phyloP scores from a whole-genome alignment of 2,113 vertebrate genomes.

The Macquaria ambigua region DNA sequence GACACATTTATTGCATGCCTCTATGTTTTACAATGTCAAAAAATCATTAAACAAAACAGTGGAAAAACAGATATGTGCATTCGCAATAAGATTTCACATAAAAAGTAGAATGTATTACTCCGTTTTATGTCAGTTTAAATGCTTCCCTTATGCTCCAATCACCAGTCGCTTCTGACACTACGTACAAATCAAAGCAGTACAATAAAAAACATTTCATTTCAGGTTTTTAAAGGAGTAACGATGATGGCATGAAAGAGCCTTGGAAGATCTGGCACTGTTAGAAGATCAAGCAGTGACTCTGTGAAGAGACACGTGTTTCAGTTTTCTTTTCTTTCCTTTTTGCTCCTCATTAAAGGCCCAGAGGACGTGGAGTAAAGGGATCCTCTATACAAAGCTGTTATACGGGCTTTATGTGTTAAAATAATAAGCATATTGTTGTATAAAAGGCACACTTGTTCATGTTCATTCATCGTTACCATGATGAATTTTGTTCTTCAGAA shows the following conservation, averaged over 20 bases:
- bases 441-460: neutral
- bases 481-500: neutral
- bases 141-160: constrained; percentile 11
- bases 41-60: neutral
- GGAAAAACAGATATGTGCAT: neutral
- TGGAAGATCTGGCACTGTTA: constrained; percentile 33
- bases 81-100: neutral
- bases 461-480: neutral
- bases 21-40: constrained; percentile 7
- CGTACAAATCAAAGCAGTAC: constrained; percentile 31
- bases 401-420: neutral
- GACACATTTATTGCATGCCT: constrained; percentile 18
- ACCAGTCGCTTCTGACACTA: constrained; percentile 5
- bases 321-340: constrained; percentile 15
- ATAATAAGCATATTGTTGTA: neutral
- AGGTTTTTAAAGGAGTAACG: constrained; percentile 13
- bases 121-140: constrained; percentile 12
- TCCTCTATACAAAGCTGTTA: constrained; percentile 1
- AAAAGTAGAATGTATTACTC: neutral
- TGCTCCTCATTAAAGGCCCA: constrained; percentile 34
- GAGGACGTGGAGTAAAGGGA: neutral
- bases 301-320: constrained; percentile 14
- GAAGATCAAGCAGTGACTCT: constrained; percentile 36
- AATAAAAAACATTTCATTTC: constrained; percentile 29
- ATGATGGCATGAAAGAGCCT: constrained; percentile 39